A percentile compares a stretch with the other conserved stretches of the same genome.
Conservation (phyloP, 2,797 vertebrate species). For the Pteropus rufus region DNA sequence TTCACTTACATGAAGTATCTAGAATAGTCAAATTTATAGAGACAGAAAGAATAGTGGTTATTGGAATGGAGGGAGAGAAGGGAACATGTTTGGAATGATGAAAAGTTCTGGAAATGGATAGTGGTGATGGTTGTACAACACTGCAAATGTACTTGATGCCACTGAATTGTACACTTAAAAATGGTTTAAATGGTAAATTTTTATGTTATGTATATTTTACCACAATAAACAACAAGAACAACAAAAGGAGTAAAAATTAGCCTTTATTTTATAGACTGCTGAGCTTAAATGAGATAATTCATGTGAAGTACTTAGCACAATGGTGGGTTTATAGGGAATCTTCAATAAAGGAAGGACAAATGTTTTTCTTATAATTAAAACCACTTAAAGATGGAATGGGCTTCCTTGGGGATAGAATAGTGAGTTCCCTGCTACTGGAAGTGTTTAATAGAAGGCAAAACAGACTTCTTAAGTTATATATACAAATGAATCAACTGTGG, state of each 20-base stretch:
- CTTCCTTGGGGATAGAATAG: background rate
- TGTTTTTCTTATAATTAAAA: constrained; percentile 14
- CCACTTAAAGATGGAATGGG: background rate
- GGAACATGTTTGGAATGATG: background rate
- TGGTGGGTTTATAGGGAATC: background rate
- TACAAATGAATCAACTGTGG: background rate
- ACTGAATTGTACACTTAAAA: background rate
- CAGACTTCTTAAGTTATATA: background rate
- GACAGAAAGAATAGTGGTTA: background rate
- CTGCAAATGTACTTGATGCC: background rate
- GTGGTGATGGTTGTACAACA: too few species aligned
- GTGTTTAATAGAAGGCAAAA: background rate
- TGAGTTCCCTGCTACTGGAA: background rate
- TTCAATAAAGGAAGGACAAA: background rate
- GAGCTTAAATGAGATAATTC: background rate
- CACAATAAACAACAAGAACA: background rate
- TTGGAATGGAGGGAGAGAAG: background rate
- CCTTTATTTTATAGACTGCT: background rate
- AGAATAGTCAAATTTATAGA: background rate
- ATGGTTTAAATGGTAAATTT: background rate
- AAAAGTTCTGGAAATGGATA: too few species aligned
- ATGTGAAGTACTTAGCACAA: background rate
- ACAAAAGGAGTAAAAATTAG: background rate
- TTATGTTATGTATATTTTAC: constrained; percentile 14
- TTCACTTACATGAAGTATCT: background rate